phyloP scores from a whole-genome alignment of 2,113 vertebrate genomes.

The Hypanus sabinus region DNA sequence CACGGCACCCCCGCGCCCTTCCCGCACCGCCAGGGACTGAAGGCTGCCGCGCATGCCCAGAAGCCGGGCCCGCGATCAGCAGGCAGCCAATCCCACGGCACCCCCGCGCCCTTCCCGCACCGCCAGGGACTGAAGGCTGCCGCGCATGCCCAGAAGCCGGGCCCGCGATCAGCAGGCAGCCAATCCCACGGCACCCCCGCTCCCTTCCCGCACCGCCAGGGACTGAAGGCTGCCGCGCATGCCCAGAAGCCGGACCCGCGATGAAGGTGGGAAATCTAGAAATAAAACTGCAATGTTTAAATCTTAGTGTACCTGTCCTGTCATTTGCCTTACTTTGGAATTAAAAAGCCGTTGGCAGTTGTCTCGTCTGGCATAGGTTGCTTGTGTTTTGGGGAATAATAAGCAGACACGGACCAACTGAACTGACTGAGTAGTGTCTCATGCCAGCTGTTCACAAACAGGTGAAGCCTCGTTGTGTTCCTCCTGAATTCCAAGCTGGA shows the following conservation, averaged over 20 bases:
- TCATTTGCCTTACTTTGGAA: not conserved
- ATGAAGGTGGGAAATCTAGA: not conserved
- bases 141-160: not conserved
- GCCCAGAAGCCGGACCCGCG: not conserved
- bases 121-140: not conserved
- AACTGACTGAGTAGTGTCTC: too few relatives aligned
- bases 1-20: not conserved
- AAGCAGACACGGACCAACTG: not conserved
- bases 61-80: not conserved
- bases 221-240: not conserved
- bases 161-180: not conserved
- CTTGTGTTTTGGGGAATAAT: not conserved
- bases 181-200: not conserved
- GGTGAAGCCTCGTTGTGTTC: not conserved
- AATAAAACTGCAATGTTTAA: not conserved
- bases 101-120: not conserved
- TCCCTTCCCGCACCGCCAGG: not conserved
- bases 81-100: not conserved
- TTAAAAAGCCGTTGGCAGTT: not conserved
- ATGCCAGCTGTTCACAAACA: not conserved
- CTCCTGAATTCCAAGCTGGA: not conserved
- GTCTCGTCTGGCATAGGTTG: not conserved
- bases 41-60: not conserved
- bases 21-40: not conserved
- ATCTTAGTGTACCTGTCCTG: not conserved